A percentile compares a stretch with the other conserved stretches of the same genome.
Evolutionary conservation across 1,140 invertebrate species (phyloP).

Genomic region (Mycetomoellerius zeteki): DNA sequence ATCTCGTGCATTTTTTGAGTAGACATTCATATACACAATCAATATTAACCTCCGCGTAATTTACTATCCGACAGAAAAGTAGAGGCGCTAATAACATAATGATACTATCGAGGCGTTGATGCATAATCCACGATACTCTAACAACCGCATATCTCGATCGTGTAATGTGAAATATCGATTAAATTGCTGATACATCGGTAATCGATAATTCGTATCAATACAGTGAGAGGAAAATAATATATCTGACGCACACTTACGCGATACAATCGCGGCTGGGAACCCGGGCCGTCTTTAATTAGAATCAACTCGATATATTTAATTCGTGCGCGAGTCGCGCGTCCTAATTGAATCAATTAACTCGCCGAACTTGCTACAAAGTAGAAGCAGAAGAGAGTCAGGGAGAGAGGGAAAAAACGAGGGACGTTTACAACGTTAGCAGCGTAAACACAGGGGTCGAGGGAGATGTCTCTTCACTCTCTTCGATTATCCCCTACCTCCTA

Average conservation of each 20-base stretch:
- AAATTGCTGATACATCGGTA: slow-evolving; percentile 6
- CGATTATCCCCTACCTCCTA: slow-evolving; percentile 12
- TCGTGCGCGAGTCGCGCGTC: slow-evolving; percentile 61
- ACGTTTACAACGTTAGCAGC: slow-evolving; percentile 27
- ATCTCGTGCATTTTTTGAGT: slow-evolving; percentile 64
- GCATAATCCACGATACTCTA: not conserved
- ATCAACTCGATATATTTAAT: slow-evolving; percentile 75
- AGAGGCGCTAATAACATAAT: slow-evolving; percentile 7
- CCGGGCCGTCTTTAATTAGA: slow-evolving; percentile 77
- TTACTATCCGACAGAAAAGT: slow-evolving; percentile 4
- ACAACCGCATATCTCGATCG: not conserved
- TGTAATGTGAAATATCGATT: slow-evolving; percentile 16
- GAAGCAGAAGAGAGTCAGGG: not conserved
- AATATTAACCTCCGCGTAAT: slow-evolving; percentile 19
- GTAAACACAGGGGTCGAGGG: slow-evolving; percentile 33
- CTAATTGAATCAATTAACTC: slow-evolving; percentile 82
- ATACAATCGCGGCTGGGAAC: slow-evolving; percentile 14
- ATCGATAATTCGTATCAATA: slow-evolving; percentile 32
- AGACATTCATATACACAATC: not conserved
- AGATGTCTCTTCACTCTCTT: slow-evolving; percentile 6
- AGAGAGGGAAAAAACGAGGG: slow-evolving; percentile 30
- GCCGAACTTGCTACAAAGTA: slow-evolving; percentile 68
- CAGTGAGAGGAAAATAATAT: not conserved
- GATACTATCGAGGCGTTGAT: slow-evolving; percentile 2
- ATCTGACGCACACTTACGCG: slow-evolving; percentile 27